phyloP scores from a whole-genome alignment of 2,113 vertebrate genomes.

The Amblyopsis rosae region DNA sequence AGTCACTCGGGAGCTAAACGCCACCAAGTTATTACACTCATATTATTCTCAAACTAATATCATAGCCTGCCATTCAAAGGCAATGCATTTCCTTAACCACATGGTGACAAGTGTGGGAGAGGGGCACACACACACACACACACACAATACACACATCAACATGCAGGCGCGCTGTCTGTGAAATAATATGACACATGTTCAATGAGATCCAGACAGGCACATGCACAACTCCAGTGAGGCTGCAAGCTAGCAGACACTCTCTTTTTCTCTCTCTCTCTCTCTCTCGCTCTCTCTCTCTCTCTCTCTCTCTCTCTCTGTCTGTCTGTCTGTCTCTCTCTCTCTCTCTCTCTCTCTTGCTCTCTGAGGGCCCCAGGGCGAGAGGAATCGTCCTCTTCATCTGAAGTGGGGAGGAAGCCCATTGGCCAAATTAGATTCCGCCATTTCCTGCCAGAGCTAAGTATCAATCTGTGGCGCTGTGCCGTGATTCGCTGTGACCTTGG shows the following conservation, averaged over 20 bases:
- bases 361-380: constrained; percentile 30
- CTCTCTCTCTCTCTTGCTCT: neutral
- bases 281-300: neutral
- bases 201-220: constrained; percentile 19
- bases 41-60: constrained; percentile 71
- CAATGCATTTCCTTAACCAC: constrained; percentile 42
- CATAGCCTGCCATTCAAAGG: constrained; percentile 58
- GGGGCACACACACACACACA: neutral
- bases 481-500: constrained; percentile 68
- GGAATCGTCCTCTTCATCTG: constrained; percentile 63
- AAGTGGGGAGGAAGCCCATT: constrained; percentile 61
- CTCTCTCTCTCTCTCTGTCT: constrained; percentile 3
- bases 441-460: constrained; percentile 66
- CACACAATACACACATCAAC: neutral
- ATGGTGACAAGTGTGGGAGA: constrained; percentile 30
- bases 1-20: constrained; percentile 52
- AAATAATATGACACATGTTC: constrained; percentile 11
- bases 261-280: constrained; percentile 9
- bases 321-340: neutral
- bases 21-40: constrained; percentile 60
- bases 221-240: constrained; percentile 10
- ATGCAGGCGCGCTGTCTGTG: neutral
- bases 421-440: constrained; percentile 64
- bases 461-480: constrained; percentile 54
- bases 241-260: constrained; percentile 26